These are phyloP conservation scores for Colossoma macropomum DNA, from an alignment of 2,113 vertebrate genomes.

Conservation along the genomic window DNA sequence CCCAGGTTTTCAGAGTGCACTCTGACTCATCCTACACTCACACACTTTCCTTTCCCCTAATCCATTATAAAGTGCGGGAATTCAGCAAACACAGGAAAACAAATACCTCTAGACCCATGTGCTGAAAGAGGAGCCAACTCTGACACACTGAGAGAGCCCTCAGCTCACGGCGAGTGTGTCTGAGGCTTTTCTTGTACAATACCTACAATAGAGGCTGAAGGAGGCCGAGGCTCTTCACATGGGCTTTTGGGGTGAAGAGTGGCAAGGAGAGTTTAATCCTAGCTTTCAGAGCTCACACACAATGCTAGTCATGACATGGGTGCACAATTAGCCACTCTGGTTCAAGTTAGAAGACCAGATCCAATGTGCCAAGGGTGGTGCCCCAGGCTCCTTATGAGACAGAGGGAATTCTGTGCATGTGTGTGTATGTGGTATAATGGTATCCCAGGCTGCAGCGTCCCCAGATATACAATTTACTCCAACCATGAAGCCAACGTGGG, in stretches of 20 bases:
- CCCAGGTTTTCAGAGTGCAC: slow-evolving; percentile 1
- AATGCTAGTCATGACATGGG: slow-evolving; percentile 70
- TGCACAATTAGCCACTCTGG: slow-evolving; percentile 63
- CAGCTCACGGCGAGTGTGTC: slow-evolving; percentile 69
- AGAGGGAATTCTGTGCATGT: slow-evolving; percentile 8
- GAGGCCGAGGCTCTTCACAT: slow-evolving; percentile 79
- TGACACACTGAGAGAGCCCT: slow-evolving; percentile 75
- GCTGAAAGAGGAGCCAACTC: slow-evolving; percentile 73
- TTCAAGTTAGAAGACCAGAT: slow-evolving; percentile 52
- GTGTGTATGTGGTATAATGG: slow-evolving; percentile 12
- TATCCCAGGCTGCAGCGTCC: slow-evolving; percentile 30
- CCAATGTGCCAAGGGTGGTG: slow-evolving; percentile 52
- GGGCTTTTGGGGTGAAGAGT: slow-evolving; percentile 64
- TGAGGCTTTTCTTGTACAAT: slow-evolving; percentile 51
- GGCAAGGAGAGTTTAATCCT: slow-evolving; percentile 69
- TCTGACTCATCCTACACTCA: slow-evolving; percentile 40
- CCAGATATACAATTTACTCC: slow-evolving; percentile 44
- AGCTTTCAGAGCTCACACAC: slow-evolving; percentile 70
- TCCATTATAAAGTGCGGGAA: slow-evolving; percentile 71
- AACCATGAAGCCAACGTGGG: slow-evolving; percentile 38
- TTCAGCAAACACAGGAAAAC: slow-evolving; percentile 65
- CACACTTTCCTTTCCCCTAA: slow-evolving; percentile 61
- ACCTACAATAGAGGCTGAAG: slow-evolving; percentile 72
- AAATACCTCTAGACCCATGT: slow-evolving; percentile 65
- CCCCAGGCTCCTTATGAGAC: slow-evolving; percentile 19